Base-by-base conservation (phyloP, 2,113 vertebrate genomes). In the Microcebus murinus region DNA sequence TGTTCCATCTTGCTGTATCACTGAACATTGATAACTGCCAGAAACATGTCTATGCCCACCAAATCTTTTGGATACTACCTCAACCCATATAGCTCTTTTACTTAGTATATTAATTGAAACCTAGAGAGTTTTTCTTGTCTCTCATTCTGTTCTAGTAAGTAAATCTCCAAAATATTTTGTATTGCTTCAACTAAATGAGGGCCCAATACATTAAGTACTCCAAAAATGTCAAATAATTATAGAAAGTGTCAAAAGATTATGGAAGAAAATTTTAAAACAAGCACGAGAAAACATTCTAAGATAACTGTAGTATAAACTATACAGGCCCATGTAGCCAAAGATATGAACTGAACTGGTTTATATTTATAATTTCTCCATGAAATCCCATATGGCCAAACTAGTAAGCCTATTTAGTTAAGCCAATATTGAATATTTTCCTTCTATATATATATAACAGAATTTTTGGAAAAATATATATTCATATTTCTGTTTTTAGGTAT, bases 361-460 rank as follows among this genome's bases (percentile, higher is more conserved):
- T 52, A 39, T 73, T 73, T 65, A 70, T 63, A 63, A 83, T 79
- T 77, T 91, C 20, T 79, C 7, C 20, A n/a, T 87, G 21, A 55
- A 84, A 50, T 83, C 1, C 3, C 45, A 50, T 87, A 73, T 84
- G 25, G 9, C 21, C 34, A 91, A 50, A 31, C n/a, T 91, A 20
- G 48, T 21, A 71, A 71, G 5, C 14, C 0, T 17, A 59, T 71
- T 1, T 17, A 65, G 10, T 77, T 61, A 48, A 83, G 65, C 31
- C 52, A 87, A 23, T 88, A 84, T 31, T 91, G 36, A 91, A 73
- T 91, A 79, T 87, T 55, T 39, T 27, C 57, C 65, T 87, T 82
- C 8, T 21, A 67, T 5, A 48, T 23, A 10, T 73, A n/a, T 68
- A 42, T 36, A 8, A 8, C 0, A 63, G 6, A 71, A 48, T 36